Evolutionary conservation across 2,888 invertebrate species (phyloP).

Genomic region (Folsomia candida): DNA sequence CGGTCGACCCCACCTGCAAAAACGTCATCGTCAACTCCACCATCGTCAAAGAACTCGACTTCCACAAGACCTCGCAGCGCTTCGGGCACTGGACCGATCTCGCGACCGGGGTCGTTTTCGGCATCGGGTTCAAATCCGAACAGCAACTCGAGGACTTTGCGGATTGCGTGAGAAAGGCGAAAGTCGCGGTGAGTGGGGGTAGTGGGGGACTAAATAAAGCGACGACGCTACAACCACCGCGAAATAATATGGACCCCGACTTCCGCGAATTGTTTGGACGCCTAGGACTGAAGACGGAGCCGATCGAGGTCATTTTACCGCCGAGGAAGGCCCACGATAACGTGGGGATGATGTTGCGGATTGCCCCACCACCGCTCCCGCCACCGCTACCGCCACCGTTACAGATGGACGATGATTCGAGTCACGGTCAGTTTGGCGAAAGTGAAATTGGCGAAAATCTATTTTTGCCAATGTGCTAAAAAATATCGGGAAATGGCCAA

Average conservation of each 20-base stretch:
- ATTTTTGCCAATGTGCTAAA: too few species aligned
- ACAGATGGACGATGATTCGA: too few species aligned
- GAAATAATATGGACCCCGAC: not conserved
- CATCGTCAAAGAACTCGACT: constrained; percentile 25
- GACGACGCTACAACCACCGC: not conserved
- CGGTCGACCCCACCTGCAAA: constrained; percentile 29
- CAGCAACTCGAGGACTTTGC: constrained; percentile 3
- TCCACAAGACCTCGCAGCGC: constrained; percentile 29
- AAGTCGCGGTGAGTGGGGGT: not conserved
- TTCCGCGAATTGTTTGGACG: not conserved
- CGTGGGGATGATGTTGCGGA: too few species aligned
- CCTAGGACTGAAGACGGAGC: not conserved
- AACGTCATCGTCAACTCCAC: constrained; percentile 31
- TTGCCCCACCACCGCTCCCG: too few species aligned
- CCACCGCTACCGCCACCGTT: too few species aligned
- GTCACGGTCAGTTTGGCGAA: too few species aligned
- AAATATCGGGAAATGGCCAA: too few species aligned
- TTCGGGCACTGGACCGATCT: constrained; percentile 36
- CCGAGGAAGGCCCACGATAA: not conserved
- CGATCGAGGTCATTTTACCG: not conserved
- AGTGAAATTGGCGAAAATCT: too few species aligned
- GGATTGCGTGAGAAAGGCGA: not conserved
- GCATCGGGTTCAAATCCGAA: constrained; percentile 21
- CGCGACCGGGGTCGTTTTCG: constrained; percentile 24
- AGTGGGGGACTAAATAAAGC: not conserved